Evolutionary conservation across 2,888 invertebrate genomes (phyloP).

Genomic region (Lutraria lutraria): DNA sequence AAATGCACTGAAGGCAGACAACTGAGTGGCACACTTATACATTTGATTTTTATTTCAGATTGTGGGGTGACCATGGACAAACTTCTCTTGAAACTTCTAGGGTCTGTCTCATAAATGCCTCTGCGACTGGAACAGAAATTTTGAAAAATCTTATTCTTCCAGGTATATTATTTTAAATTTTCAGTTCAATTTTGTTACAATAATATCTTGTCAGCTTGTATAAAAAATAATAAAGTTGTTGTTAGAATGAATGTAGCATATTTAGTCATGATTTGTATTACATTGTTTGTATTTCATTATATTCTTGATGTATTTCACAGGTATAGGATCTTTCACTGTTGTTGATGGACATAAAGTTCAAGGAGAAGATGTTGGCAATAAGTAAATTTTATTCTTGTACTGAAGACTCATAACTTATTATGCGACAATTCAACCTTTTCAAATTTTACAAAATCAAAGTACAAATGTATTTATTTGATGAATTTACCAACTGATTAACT

Average conservation of each 20-base stretch:
- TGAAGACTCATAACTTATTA: background rate
- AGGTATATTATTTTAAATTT: conserved; percentile 88
- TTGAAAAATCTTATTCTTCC: conserved; percentile 98
- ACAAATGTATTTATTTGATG: too few species aligned
- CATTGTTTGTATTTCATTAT: too few species aligned
- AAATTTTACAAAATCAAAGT: too few species aligned
- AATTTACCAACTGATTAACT: too few species aligned
- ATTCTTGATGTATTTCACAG: conserved; percentile 67
- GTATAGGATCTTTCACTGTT: conserved; percentile 90
- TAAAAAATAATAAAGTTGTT: too few species aligned
- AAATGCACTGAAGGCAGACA: too few species aligned
- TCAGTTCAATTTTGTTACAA: background rate
- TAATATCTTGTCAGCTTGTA: background rate
- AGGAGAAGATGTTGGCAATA: conserved; percentile 97
- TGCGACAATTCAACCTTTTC: too few species aligned
- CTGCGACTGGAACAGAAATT: conserved; percentile 96
- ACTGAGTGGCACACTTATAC: too few species aligned
- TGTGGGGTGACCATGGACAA: conserved; percentile 99
- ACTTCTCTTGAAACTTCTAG: conserved; percentile 94
- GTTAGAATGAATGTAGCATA: too few species aligned
- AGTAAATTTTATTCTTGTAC: conserved; percentile 89
- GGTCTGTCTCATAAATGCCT: conserved; percentile 97
- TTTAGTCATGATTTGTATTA: too few species aligned
- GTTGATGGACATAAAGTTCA: conserved; percentile 95
- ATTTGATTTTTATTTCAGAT: conserved; percentile 70